phyloP scores from a whole-genome alignment of 2,797 vertebrate genomes.

The Lycodopsis pacificus region DNA sequence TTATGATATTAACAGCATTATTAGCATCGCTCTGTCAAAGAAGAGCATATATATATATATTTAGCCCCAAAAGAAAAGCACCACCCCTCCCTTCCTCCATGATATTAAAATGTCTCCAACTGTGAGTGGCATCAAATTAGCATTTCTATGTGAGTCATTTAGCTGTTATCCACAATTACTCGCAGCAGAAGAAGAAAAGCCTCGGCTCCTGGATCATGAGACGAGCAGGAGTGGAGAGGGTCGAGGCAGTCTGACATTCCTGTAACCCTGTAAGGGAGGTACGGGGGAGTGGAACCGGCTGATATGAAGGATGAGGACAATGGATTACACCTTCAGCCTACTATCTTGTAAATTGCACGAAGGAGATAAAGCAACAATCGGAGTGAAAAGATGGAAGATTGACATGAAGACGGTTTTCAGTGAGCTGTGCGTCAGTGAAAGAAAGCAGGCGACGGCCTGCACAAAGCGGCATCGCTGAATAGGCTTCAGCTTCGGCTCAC shows the following conservation, averaged over 20 bases:
- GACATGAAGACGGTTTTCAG: slow-evolving; percentile 48
- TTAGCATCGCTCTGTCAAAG: slow-evolving; percentile 49
- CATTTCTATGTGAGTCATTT: slow-evolving; percentile 61
- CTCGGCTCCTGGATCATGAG: slow-evolving; percentile 31
- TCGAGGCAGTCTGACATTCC: slow-evolving; percentile 36
- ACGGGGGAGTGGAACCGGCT: slow-evolving; percentile 28
- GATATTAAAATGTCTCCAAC: slow-evolving; percentile 50
- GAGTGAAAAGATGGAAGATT: slow-evolving; percentile 23
- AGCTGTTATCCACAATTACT: slow-evolving; percentile 48
- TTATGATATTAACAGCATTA: slow-evolving; percentile 55
- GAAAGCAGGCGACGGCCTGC: slow-evolving; percentile 19
- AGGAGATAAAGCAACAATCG: slow-evolving; percentile 58
- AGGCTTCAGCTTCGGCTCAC: slow-evolving; percentile 27
- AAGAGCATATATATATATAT: not conserved
- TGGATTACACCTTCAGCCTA: slow-evolving; percentile 46
- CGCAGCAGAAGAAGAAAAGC: slow-evolving; percentile 32
- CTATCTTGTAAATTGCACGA: slow-evolving; percentile 56
- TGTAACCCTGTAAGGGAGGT: slow-evolving; percentile 43
- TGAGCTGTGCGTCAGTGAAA: slow-evolving; percentile 28
- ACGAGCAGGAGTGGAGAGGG: slow-evolving; percentile 4
- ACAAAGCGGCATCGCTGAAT: slow-evolving; percentile 50
- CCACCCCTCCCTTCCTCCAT: slow-evolving; percentile 16
- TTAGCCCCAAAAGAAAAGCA: slow-evolving; percentile 40
- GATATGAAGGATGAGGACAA: slow-evolving; percentile 58
- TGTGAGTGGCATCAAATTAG: slow-evolving; percentile 60